A percentile compares a stretch with the other conserved stretches of the same genome.
Evolutionary conservation across 2,888 invertebrate species (phyloP).

Genomic region (Cantharis lateralis): DNA sequence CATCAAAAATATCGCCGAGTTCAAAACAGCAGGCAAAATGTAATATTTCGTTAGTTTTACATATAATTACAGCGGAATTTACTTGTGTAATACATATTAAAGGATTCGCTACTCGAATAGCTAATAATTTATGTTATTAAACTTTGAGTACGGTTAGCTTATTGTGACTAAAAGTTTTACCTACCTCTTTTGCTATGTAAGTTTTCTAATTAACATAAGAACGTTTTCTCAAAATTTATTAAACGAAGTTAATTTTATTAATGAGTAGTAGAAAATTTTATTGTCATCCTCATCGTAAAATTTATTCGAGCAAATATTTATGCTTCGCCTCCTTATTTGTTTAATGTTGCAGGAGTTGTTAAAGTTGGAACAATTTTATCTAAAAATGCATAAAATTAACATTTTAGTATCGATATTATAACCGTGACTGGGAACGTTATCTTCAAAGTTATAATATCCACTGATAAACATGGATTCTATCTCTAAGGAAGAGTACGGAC

Average conservation of each 20-base stretch:
- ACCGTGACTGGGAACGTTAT: not conserved
- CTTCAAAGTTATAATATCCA: too few relatives aligned
- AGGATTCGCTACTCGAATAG: not conserved
- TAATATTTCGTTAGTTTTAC: not conserved
- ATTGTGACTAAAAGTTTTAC: not conserved
- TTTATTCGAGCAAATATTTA: constrained; percentile 8
- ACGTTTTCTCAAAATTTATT: not conserved
- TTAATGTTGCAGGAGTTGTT: not conserved
- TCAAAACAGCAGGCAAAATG: not conserved
- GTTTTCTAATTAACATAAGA: not conserved
- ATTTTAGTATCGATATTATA: not conserved
- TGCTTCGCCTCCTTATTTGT: constrained; percentile 9
- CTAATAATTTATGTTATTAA: not conserved
- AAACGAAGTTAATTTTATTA: constrained; percentile 6
- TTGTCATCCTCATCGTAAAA: constrained; percentile 8
- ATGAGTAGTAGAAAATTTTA: constrained; percentile 8
- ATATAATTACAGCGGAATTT: not conserved
- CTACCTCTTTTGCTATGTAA: not conserved
- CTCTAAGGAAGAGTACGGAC: too few relatives aligned
- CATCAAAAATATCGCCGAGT: not conserved
- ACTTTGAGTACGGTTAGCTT: not conserved
- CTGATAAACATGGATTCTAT: too few relatives aligned
- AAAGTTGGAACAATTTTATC: not conserved
- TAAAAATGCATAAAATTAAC: not conserved
- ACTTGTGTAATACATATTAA: not conserved